Evolutionary conservation across 2,797 vertebrate species (phyloP), one percentile per base, ranked within the genome.

Genomic region (Sarcophilus harrisii): DNA sequence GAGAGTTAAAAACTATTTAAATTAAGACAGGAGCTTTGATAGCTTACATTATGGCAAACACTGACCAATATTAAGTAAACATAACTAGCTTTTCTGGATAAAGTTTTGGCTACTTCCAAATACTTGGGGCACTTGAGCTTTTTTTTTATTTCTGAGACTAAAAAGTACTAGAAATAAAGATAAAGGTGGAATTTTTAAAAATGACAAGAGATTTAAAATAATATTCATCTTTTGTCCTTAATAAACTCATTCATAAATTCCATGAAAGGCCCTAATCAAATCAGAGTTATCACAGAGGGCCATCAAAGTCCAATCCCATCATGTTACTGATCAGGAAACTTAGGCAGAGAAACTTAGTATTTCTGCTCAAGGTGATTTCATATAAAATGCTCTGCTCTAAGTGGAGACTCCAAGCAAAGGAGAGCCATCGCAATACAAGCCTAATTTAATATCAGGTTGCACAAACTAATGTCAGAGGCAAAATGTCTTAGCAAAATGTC

Each of bases 131-230:
- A 10, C 2, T 81, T 81, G 21, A 55, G 54, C 54, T 45, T 32
- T 91, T 93, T 95, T 94, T 93, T 73, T 91, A 38, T 11, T 91
- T 60, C 18, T 92, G 66, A 96, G 28, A 59, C 14, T 91, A 96
- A 87, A 49, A 29, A 60, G 58, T 93, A 1, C 66, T 21, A 73
- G 66, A 90, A 91, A n/a, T 54, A 57, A 92, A 92, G 91, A 93
- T 55, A 95, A 94, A 81, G 73, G 52, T 62, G 90, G 90, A 5
- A 45, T 59, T 96, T 94, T 94, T 27, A 89, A 38, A 1, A 28
- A 94, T 93, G 32, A 93, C 93, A 90, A 94, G 14, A 28, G 91
- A 94, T 73, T 93, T 66, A 93, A 97, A 96, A 96, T 27, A 90
- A 96, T 57, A 29, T 91, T 28, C 58, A 92, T 0, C 93, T 52